Conservation (phyloP, 2,797 vertebrate genomes). For the Avahi laniger region DNA sequence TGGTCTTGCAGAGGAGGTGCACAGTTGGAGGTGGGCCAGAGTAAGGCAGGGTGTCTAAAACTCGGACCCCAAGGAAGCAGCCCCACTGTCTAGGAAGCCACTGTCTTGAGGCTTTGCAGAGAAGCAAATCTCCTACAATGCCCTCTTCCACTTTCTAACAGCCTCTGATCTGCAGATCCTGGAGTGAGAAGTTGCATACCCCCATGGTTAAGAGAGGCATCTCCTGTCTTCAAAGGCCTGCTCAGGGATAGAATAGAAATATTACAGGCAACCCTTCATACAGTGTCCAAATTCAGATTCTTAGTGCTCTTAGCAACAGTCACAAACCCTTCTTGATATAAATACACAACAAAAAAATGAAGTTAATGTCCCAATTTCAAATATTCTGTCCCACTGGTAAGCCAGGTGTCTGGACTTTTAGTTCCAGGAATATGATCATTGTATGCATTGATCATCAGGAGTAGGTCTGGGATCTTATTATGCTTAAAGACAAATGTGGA, state of each 20-base stretch:
- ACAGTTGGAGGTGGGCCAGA: neutral
- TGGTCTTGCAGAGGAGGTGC: neutral
- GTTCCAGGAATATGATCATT: neutral
- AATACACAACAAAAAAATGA: conserved; percentile 19
- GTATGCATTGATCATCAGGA: neutral
- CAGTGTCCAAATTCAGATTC: neutral
- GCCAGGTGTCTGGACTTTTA: neutral
- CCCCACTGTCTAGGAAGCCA: neutral
- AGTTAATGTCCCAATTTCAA: neutral
- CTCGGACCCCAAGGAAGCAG: neutral
- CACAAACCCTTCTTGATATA: neutral
- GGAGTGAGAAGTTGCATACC: neutral
- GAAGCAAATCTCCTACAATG: no score
- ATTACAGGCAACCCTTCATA: neutral
- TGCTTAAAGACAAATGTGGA: neutral
- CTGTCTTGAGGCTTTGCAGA: neutral
- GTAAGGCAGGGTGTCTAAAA: neutral
- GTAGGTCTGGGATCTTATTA: neutral
- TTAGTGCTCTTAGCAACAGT: neutral
- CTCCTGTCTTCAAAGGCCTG: neutral
- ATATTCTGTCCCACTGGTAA: neutral
- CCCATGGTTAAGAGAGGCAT: neutral
- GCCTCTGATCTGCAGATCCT: neutral
- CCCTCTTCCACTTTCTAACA: neutral
- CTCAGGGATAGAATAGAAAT: neutral